Base-by-base conservation (phyloP, 2,113 vertebrate genomes). In the Triplophysa dalaica region DNA sequence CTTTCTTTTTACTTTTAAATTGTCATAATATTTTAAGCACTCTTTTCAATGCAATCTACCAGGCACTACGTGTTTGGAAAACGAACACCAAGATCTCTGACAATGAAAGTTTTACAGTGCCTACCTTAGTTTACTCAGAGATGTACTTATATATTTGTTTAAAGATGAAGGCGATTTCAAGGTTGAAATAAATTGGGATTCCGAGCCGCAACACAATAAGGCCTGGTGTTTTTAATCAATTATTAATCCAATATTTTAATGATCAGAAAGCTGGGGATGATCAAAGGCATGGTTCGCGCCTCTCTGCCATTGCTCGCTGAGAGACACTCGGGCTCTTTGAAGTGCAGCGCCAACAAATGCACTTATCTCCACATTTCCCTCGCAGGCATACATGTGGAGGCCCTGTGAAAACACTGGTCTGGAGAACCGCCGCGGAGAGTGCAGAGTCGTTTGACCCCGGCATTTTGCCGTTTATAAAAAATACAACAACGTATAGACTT, bases 191-290 rank as follows among this genome's bases (percentile, higher is more conserved):
- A 85, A 87, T 90, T 90, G 87, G 83, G 87, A 87, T 88, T 82
- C 77, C 89, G 89, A 88, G 88, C 87, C 65, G 64, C 78, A 88
- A 88, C 90, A 94, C 91, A 92, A 92, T 92, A 87, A 90, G 85
- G 85, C 86, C 89, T 90, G 85, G 88, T 87, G 82, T 75, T 87
- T 95, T 94, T 93, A 93, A 94, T 95, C 93, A 94, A 93, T 96
- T 95, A 94, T 94, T 95, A 93, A 93, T 93, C 89, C 88, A 93
- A 95, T 94, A 92, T 94, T 94, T 92, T 89, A 89, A 92, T 93
- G 89, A 95, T 91, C 88, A 92, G 84, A 90, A 90, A 72, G 85
- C 86, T 93, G 91, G 87, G 87, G 90, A 90, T 91, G 93, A 95
- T 96, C 92, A 96, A 95, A 95, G 90, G 81, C 83, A 79, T 78